phyloP scores from a whole-genome alignment of 2,888 invertebrate genomes.

The Tipula lateralis region DNA sequence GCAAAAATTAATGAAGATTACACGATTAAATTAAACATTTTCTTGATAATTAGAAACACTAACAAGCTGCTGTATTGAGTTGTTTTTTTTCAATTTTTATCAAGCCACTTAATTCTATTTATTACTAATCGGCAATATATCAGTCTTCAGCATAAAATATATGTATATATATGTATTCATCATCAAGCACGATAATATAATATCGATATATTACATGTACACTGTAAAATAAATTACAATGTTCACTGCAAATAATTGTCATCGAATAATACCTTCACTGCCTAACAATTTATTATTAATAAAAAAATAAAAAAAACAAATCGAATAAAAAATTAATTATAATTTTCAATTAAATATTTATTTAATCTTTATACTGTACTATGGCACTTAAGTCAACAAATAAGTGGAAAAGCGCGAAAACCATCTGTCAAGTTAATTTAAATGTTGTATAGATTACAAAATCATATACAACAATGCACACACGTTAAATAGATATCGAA shows the following conservation, averaged over 20 bases:
- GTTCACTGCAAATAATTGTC: background rate
- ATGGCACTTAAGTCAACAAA: slow-evolving; percentile 1
- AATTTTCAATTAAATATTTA: slow-evolving; percentile 24
- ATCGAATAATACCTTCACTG: too few relatives aligned
- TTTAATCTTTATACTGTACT: background rate
- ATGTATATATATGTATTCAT: background rate
- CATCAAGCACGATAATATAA: too few relatives aligned
- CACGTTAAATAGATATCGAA: slow-evolving; percentile 11
- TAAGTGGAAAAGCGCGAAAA: background rate
- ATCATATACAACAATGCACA: slow-evolving; percentile 19
- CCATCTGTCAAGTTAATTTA: slow-evolving; percentile 28
- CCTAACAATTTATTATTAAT: background rate
- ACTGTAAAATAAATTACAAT: background rate
- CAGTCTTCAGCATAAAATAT: background rate
- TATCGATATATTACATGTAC: too few relatives aligned
- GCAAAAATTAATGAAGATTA: background rate
- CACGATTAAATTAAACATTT: background rate
- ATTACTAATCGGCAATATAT: background rate
- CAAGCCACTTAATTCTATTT: background rate
- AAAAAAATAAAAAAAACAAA: background rate
- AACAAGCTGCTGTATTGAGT: background rate
- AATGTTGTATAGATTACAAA: slow-evolving; percentile 21
- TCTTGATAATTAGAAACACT: background rate
- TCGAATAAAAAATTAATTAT: background rate
- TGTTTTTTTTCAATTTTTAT: background rate